These are phyloP conservation scores for Adelphocoris suturalis DNA, from an alignment of 2,888 invertebrate genomes.

Conservation along the genomic window DNA sequence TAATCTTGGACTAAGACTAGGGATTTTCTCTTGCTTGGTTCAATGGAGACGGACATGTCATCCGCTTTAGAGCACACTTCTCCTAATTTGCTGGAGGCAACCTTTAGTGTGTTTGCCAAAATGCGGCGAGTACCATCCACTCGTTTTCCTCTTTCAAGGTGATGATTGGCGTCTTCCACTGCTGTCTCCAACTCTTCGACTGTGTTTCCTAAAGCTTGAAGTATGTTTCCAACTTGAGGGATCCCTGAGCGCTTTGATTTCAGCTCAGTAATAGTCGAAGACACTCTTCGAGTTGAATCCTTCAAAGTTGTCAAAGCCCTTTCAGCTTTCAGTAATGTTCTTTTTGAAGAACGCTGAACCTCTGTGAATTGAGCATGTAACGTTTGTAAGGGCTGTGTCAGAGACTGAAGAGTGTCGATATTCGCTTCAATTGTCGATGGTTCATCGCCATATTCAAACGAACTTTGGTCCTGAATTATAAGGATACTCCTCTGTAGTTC, in stretches of 20 bases:
- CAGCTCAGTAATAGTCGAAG: conserved; percentile 53
- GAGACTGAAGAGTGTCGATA: conserved; percentile 75
- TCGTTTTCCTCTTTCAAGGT: conserved; percentile 76
- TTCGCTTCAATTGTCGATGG: conserved; percentile 76
- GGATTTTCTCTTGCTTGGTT: conserved; percentile 68
- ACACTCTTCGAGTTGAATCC: conserved; percentile 69
- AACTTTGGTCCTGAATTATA: conserved; percentile 76
- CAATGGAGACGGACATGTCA: conserved; percentile 63
- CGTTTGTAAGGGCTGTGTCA: conserved; percentile 75
- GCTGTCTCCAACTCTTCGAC: conserved; percentile 79
- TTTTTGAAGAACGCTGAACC: conserved; percentile 70
- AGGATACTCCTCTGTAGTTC: conserved; percentile 76
- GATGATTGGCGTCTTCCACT: conserved; percentile 75
- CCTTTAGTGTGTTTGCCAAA: conserved; percentile 61
- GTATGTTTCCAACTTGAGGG: conserved; percentile 28
- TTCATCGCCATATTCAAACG: conserved; percentile 76
- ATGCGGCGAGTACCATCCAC: conserved; percentile 76
- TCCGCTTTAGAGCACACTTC: conserved; percentile 71
- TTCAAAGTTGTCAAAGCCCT: conserved; percentile 68
- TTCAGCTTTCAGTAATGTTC: conserved; percentile 73
- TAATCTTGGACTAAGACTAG: conserved; percentile 72
- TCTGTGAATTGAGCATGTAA: conserved; percentile 74
- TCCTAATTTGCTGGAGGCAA: conserved; percentile 56
- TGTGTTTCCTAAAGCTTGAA: conserved; percentile 74
- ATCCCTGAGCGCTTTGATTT: conserved; percentile 55